These are phyloP conservation scores for Solenopsis invicta DNA, from an alignment of 1,140 invertebrate species.

Conservation along the genomic window DNA sequence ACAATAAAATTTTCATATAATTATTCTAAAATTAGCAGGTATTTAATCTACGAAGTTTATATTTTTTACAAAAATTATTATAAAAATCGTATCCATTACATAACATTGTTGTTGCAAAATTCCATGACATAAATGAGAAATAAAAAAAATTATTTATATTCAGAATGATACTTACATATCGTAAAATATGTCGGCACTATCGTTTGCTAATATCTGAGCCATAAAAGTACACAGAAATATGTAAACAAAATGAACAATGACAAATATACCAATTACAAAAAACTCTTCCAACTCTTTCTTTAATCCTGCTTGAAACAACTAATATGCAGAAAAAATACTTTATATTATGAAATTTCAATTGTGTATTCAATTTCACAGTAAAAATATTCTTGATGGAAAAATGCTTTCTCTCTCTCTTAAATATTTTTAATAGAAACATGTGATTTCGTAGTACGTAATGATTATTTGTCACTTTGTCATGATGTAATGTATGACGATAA, in stretches of 20 bases:
- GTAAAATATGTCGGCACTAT: slow-evolving; percentile 5
- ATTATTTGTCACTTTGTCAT: not conserved
- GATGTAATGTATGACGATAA: not conserved
- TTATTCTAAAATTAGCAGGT: not conserved
- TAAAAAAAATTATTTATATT: slow-evolving; percentile 1
- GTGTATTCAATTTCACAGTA: not conserved
- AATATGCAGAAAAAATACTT: not conserved
- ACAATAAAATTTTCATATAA: not conserved
- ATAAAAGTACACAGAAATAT: not conserved
- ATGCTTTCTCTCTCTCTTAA: not conserved
- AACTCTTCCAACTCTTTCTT: not conserved
- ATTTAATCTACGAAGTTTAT: slow-evolving; percentile 4
- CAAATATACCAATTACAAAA: not conserved
- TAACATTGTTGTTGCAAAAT: not conserved
- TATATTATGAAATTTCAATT: slow-evolving; percentile 9
- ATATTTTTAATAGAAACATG: not conserved
- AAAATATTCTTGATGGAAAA: not conserved
- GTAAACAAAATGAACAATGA: slow-evolving; percentile 2
- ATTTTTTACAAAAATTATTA: not conserved
- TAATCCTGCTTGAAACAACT: slow-evolving; percentile 7
- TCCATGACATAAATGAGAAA: not conserved
- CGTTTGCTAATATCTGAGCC: not conserved
- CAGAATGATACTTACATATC: not conserved
- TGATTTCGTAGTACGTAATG: not conserved
- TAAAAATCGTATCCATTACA: not conserved